Base-by-base conservation (phyloP, 92 coral and sea anemone genomes). In the Palythoa heliodiscus region DNA sequence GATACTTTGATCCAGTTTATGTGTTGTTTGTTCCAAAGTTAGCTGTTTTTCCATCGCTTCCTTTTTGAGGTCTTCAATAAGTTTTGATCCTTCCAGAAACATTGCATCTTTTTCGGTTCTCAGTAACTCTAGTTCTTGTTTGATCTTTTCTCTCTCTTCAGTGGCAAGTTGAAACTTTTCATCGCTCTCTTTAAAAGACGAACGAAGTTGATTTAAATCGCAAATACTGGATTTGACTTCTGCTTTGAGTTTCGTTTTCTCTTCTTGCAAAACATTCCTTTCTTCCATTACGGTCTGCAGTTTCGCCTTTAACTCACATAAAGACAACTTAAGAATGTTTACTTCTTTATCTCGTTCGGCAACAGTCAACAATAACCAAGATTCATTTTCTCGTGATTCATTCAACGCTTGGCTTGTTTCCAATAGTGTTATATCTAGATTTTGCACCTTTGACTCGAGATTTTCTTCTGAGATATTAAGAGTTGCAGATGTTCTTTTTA, bases 271-370 rank as follows among this genome's bases (percentile, higher is more conserved):
- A 10, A 87, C 19, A 48, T 83, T 53, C 80, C 89, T 91, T 52
- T 91, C 91, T 48, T 82, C 84, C 40, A 75, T 92, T 35, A 88
- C 87, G 53, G 92, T 76, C 58, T 92, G 87, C 11, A 94, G 52
- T 54, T 91, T 88, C 55, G 83, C 82, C 71, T 91, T 87, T 55
- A 89, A 73, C 66, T 89, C 83, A 22, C 20, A 67, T 16, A 66
- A n/a, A 43, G 57, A 64, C 40, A 48, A 17, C 29, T 80, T 66
- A 25, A 80, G 24, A 52, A 22, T 70, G 38, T 10, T 66, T 7
- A 67, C 24, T 52, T 80, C 75, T n/a, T 69, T 23, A 74, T 80
- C 55, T 48, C 13, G 39, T 63, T 80, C 74, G 39, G 15, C 63
- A 63, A 80, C 53, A 16, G 70, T 80, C 12, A 80, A 5, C 23